A percentile compares a stretch with the other conserved stretches of the same genome.
Conservation (phyloP, 2,113 vertebrate genomes). For the Buteo buteo region DNA sequence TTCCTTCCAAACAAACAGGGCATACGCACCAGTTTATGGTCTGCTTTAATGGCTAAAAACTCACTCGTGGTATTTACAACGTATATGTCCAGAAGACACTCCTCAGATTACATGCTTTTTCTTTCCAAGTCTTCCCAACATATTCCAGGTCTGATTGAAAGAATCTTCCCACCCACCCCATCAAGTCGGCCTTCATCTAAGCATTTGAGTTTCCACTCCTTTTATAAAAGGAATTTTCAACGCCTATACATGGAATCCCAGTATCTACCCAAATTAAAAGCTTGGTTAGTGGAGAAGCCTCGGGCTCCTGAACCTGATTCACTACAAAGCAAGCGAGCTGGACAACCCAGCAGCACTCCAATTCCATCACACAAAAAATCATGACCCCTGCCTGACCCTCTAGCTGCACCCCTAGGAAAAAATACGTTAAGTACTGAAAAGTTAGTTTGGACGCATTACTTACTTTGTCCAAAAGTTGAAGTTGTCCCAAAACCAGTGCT, state of each 20-base stretch:
- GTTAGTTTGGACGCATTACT: constrained; percentile 23
- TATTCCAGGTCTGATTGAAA: not conserved
- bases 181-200: fast-evolving
- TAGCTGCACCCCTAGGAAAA: not conserved
- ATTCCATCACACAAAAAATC: not conserved
- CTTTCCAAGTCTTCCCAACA: not conserved
- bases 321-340: not conserved
- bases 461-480: constrained; percentile 94
- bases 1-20: not conserved
- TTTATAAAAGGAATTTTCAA: not conserved
- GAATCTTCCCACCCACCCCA: no score
- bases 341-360: not conserved
- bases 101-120: no score
- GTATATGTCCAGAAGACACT: not conserved
- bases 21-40: fast-evolving
- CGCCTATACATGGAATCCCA: fast-evolving
- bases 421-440: fast-evolving
- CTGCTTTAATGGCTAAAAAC: not conserved
- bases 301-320: not conserved
- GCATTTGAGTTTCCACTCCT: not conserved
- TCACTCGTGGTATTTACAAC: fast-evolving
- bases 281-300: not conserved
- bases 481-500: constrained; percentile 88
- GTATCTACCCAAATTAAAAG: no score
- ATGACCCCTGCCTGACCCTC: fast-evolving